phyloP scores from a whole-genome alignment of 2,113 vertebrate species.

The Rhadina sibilatrix region DNA sequence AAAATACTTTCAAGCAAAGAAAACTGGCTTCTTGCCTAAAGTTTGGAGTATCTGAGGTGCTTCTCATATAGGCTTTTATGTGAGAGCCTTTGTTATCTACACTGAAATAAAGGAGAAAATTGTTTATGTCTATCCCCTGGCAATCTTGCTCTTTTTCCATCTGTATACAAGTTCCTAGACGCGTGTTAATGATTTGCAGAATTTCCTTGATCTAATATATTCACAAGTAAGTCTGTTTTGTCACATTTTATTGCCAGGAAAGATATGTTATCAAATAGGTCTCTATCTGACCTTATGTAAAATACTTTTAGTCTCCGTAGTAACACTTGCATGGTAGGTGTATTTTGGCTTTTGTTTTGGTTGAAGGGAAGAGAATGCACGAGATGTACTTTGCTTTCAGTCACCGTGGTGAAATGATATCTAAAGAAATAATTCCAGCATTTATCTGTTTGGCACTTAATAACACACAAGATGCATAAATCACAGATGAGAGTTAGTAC shows the following conservation, averaged over 20 bases:
- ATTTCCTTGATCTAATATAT: background rate
- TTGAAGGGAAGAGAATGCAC: background rate
- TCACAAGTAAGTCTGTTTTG: background rate
- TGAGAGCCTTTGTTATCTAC: background rate
- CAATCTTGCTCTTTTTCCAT: background rate
- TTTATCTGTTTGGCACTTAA: background rate
- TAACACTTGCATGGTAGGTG: background rate
- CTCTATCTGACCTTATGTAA: background rate
- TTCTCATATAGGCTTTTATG: background rate
- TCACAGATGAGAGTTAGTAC: background rate
- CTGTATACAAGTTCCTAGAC: background rate
- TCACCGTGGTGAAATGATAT: background rate
- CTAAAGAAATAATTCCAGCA: conserved; percentile 3
- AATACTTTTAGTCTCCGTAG: background rate
- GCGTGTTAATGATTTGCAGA: background rate
- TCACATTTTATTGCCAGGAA: background rate
- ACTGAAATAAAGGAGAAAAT: conserved; percentile 8
- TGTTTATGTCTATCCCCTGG: background rate
- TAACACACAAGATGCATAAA: background rate
- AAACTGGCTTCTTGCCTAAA: background rate
- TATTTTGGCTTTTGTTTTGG: background rate
- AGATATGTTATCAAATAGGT: background rate
- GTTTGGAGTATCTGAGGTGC: background rate
- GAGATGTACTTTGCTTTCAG: background rate
- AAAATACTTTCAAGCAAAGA: background rate